Conservation (phyloP, 2,113 vertebrate genomes). For the Ceyx cyanopectus region DNA sequence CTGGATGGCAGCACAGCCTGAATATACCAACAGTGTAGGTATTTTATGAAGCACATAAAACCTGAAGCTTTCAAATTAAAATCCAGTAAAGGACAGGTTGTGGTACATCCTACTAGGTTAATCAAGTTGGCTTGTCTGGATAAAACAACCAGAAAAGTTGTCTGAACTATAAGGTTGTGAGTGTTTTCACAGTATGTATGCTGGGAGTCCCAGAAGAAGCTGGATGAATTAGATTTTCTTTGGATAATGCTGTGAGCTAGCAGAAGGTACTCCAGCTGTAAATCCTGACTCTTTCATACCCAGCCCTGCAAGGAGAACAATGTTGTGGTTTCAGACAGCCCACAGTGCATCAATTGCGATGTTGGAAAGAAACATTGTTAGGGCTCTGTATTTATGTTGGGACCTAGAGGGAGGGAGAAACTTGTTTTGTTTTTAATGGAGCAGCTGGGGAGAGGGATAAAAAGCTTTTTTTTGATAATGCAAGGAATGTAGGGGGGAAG, state of each 20-base stretch:
- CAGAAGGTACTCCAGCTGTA: background rate
- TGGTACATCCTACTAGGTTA: background rate
- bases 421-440: conserved; percentile 30
- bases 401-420: background rate
- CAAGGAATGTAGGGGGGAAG: conserved; percentile 19
- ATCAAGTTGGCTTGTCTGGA: background rate
- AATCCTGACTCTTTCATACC: background rate
- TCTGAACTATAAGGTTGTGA: background rate
- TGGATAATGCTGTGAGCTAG: background rate
- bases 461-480: conserved; percentile 63
- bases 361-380: background rate
- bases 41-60: background rate
- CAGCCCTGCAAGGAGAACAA: background rate
- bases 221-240: background rate
- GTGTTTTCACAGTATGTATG: accelerated
- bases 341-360: background rate
- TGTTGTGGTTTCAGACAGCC: background rate
- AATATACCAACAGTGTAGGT: background rate
- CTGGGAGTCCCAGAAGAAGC: background rate
- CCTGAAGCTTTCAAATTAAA: background rate
- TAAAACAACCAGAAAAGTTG: background rate
- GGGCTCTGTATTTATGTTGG: background rate
- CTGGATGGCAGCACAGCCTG: no score
- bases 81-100: background rate
- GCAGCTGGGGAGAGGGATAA: background rate